Evolutionary conservation across 2,797 vertebrate species (phyloP), one percentile per base, ranked within the genome.

Genomic region (Gila robusta): DNA sequence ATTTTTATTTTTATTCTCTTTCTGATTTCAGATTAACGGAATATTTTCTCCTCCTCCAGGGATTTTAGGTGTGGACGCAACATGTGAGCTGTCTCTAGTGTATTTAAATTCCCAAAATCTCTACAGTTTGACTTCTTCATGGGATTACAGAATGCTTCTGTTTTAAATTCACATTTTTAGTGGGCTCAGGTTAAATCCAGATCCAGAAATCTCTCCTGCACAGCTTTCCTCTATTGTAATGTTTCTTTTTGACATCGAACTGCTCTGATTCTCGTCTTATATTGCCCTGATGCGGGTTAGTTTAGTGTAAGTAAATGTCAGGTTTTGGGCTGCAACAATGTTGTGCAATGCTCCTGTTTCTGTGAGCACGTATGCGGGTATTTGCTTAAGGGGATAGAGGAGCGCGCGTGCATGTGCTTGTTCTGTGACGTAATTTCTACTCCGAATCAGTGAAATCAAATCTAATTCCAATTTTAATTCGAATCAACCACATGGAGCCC

Each of bases 291-390:
- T 56, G 76, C 77, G n/a, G 77, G 52, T 49, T 73, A 19, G 41
- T 54, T 82, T 72, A 2, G 7, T 82, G 21, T 82, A 2, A 19
- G n/a, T 83, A 73, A 28, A 79, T 37, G 83, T 62, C 54, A 39
- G 74, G 2, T 39, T 67, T 83, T 23, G 41, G 16, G 44, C 64
- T 47, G 56, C 72, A 85, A 2, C 4, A 16, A 14, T 64, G 21
- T 85, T 85, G 84, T 62, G 84, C 77, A 85, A 85, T 44, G n/a
- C 83, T 41, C 70, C 9, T 69, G 17, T 83, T 44, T 70, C 79
- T 71, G 67, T 52, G 67, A 52, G 80, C 80, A 14, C 52, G 37
- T 19, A 35, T 79, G 52, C 67, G 67, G 67, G 39, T 64, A 6
- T 80, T 80, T 39, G 67, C 84, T 85, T 64, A 3, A 80, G 62